Conservation (phyloP, 2,797 vertebrate species). For the Falco rusticolus region DNA sequence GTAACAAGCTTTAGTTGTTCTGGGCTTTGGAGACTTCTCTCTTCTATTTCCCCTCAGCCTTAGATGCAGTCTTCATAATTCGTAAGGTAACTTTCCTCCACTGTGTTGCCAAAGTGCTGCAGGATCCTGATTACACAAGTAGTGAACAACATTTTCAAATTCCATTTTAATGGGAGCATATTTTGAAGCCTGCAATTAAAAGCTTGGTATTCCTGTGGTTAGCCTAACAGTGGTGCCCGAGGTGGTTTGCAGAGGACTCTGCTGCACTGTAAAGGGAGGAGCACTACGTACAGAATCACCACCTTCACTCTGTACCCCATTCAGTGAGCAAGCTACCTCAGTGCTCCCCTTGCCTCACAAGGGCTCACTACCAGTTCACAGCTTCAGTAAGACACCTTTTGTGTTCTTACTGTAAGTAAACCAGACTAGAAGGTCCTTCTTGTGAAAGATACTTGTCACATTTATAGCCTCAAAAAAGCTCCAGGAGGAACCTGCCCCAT, state of each 20-base stretch:
- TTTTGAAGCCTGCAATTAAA: neutral
- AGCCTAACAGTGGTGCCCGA: neutral
- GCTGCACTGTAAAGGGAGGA: neutral
- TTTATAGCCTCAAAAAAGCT: neutral
- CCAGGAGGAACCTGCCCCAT: neutral
- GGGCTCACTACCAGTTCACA: neutral
- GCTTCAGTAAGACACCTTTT: neutral
- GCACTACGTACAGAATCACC: neutral
- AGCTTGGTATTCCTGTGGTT: neutral
- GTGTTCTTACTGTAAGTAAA: neutral
- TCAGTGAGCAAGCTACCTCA: neutral
- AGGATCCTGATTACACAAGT: neutral
- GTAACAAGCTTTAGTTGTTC: neutral
- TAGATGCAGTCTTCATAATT: neutral
- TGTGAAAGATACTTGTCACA: neutral
- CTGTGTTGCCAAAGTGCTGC: neutral
- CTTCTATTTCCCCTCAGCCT: neutral
- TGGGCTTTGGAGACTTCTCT: slow-evolving; percentile 31
- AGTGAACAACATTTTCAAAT: neutral
- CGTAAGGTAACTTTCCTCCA: neutral
- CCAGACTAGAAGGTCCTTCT: neutral
- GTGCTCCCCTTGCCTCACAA: neutral
- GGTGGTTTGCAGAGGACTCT: neutral
- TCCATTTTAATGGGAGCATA: neutral
- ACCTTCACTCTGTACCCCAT: neutral